A percentile compares a stretch with the other conserved stretches of the same genome.
phyloP scores from a whole-genome alignment of 2,888 invertebrate genomes.

The Timema podura region DNA sequence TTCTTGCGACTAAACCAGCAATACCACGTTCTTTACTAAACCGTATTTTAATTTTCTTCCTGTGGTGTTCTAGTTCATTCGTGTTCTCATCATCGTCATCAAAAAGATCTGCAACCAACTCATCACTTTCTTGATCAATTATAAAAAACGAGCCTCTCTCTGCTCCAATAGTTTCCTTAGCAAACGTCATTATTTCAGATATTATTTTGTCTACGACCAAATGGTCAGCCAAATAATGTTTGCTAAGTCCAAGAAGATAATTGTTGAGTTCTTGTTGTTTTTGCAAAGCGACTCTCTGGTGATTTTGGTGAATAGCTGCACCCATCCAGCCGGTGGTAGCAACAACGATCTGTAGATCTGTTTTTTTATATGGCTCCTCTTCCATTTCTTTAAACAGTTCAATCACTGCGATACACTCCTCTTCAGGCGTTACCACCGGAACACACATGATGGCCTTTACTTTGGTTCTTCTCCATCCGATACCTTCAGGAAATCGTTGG shows the following conservation, averaged over 20 bases:
- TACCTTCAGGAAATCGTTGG: conserved; percentile 54
- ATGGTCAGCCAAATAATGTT: conserved; percentile 36
- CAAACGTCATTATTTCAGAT: conserved; percentile 56
- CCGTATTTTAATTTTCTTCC: conserved; percentile 49
- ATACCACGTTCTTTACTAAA: conserved; percentile 51
- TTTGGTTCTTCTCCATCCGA: conserved; percentile 39
- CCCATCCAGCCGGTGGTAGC: conserved; percentile 49
- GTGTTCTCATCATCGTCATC: conserved; percentile 53
- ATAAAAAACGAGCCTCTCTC: conserved; percentile 57
- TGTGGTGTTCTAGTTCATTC: conserved; percentile 47
- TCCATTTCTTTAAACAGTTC: conserved; percentile 52
- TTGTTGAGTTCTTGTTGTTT: conserved; percentile 45
- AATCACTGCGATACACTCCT: conserved; percentile 55
- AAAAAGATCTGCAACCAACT: conserved; percentile 54
- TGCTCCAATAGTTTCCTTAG: conserved; percentile 54
- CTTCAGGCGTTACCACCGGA: conserved; percentile 56
- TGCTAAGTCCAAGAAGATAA: conserved; percentile 43
- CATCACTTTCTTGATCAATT: conserved; percentile 49
- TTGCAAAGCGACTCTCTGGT: conserved; percentile 42
- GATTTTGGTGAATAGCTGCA: conserved; percentile 48
- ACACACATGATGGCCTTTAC: conserved; percentile 56
- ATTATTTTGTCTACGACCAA: conserved; percentile 52
- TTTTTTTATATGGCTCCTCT: conserved; percentile 42
- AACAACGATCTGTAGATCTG: conserved; percentile 34
- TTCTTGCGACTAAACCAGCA: conserved; percentile 51